Evolutionary conservation across 2,113 vertebrate genomes (phyloP).

Genomic region (Macquaria ambigua): DNA sequence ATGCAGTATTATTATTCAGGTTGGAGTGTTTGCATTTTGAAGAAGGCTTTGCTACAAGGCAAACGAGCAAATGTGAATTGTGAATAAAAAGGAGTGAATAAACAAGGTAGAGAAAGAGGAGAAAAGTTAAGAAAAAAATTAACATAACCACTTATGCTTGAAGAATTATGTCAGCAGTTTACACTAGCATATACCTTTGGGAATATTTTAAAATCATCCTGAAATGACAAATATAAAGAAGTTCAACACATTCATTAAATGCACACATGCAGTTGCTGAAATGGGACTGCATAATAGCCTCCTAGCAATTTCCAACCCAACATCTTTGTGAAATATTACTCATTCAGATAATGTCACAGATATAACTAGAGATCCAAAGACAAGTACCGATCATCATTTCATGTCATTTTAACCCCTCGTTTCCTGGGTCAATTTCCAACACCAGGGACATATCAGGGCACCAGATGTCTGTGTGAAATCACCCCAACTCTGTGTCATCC

Average conservation of each 20-base stretch:
- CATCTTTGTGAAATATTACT: background rate
- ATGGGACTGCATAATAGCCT: background rate
- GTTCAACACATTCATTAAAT: background rate
- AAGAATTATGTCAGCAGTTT: background rate
- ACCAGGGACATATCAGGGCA: background rate
- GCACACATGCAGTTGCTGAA: background rate
- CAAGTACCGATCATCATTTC: constrained; percentile 4
- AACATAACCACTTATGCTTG: background rate
- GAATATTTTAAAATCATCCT: background rate
- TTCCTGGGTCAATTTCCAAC: constrained; percentile 16
- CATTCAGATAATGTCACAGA: background rate
- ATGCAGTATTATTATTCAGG: background rate
- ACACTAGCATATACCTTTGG: background rate
- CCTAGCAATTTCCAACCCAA: background rate
- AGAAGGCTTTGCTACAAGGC: background rate
- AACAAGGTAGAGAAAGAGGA: background rate
- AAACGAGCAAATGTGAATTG: background rate
- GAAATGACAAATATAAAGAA: background rate
- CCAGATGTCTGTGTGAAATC: constrained; percentile 60
- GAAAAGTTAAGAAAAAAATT: background rate
- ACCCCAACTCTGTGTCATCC: constrained; percentile 6
- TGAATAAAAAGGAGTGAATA: background rate
- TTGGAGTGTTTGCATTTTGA: background rate
- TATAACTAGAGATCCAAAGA: constrained; percentile 13
- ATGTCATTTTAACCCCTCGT: constrained; percentile 19